phyloP scores from a whole-genome alignment of 2,113 vertebrate species.

The Archilochus colubris region DNA sequence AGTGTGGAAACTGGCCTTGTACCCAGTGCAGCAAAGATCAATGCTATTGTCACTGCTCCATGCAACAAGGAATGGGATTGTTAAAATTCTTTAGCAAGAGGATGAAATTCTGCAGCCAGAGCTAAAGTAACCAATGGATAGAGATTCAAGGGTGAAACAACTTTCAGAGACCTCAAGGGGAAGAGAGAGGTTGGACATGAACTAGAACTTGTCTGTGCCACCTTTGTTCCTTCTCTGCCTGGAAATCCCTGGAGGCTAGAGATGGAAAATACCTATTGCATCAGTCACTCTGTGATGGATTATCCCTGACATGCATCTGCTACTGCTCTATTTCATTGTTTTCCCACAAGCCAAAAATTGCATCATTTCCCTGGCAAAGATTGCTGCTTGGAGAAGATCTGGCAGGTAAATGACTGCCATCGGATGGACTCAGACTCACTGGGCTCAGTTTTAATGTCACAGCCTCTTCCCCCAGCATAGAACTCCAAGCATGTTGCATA shows the following conservation, averaged over 20 bases:
- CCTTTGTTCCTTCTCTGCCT: neutral
- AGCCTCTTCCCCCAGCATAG: neutral
- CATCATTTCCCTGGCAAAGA: conserved; percentile 21
- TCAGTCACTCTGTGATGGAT: conserved; percentile 26
- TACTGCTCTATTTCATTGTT: conserved; percentile 16
- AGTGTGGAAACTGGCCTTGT: neutral
- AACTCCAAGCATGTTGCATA: neutral
- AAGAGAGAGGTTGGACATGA: neutral
- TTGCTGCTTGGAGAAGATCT: neutral
- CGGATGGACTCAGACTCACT: neutral
- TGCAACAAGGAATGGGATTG: neutral
- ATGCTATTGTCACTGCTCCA: neutral
- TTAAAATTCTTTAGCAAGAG: neutral
- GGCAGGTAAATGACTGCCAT: neutral
- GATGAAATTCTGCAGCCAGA: neutral
- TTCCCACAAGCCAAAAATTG: conserved; percentile 23
- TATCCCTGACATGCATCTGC: conserved; percentile 1
- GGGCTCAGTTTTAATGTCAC: neutral
- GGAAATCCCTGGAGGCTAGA: neutral
- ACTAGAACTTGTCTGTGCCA: neutral
- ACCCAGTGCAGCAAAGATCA: neutral
- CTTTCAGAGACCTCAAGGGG: neutral
- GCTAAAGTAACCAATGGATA: neutral
- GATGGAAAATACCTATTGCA: neutral
- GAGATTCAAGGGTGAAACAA: neutral